These are phyloP conservation scores for Nannospalax galili DNA, from an alignment of 2,113 vertebrate genomes.

Conservation along the genomic window DNA sequence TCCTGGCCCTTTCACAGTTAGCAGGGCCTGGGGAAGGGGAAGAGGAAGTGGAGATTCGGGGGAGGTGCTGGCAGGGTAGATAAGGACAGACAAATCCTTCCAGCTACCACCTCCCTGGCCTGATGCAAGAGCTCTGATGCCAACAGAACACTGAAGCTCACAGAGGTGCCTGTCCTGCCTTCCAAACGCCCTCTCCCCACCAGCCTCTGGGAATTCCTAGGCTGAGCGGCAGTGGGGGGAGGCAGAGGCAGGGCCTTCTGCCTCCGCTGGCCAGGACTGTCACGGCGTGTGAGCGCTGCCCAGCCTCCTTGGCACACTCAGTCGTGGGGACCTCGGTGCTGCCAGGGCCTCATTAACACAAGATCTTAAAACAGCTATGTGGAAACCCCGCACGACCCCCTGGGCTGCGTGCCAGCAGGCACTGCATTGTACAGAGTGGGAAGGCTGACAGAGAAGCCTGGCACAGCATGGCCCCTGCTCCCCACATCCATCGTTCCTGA, in stretches of 20 bases:
- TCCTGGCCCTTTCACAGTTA: not conserved
- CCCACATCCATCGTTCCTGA: not conserved
- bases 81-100: not conserved
- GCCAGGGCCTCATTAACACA: constrained; percentile 59
- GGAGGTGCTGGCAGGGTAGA: too few species aligned
- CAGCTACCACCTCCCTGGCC: not conserved
- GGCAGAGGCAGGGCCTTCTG: not conserved
- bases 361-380: constrained; percentile 42
- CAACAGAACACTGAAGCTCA: not conserved
- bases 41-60: not conserved
- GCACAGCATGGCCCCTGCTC: not conserved
- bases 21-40: not conserved
- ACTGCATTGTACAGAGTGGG: not conserved
- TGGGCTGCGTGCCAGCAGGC: not conserved
- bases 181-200: not conserved
- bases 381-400: constrained; percentile 43
- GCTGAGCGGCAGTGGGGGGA: not conserved
- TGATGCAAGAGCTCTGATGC: not conserved
- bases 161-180: not conserved
- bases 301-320: not conserved
- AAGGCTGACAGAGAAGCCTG: not conserved
- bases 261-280: not conserved
- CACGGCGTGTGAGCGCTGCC: not conserved
- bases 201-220: not conserved
- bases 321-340: not conserved